phyloP scores from a whole-genome alignment of 2,113 vertebrate species.

The Prionailurus viverrinus region DNA sequence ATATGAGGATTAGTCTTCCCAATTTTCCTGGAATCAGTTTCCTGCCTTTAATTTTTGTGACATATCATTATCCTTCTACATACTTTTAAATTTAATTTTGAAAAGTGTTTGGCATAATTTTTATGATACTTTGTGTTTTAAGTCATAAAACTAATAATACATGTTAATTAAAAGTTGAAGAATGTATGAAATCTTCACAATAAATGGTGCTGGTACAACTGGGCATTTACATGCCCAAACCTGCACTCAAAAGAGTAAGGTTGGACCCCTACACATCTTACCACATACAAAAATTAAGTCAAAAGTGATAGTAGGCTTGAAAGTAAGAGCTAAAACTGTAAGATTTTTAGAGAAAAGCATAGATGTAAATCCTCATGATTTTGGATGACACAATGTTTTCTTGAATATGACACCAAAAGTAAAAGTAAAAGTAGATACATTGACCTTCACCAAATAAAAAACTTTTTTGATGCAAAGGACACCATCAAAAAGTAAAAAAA shows the following conservation, averaged over 20 bases:
- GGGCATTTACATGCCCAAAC: not conserved
- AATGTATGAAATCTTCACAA: not conserved
- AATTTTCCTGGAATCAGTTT: slow-evolving; percentile 24
- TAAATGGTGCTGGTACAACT: not conserved
- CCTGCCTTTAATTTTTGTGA: slow-evolving; percentile 31
- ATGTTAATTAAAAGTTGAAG: slow-evolving; percentile 1
- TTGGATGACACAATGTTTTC: not conserved
- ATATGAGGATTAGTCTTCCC: not conserved
- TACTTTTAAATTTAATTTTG: slow-evolving; percentile 59
- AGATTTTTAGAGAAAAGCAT: not conserved
- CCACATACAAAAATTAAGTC: not conserved
- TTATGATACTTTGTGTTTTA: slow-evolving; percentile 47
- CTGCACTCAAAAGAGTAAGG: not conserved
- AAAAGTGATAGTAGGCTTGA: not conserved
- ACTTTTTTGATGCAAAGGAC: not conserved
- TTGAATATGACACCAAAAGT: not conserved
- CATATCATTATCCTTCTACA: slow-evolving; percentile 31
- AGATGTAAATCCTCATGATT: not conserved
- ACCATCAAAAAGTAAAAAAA: not conserved
- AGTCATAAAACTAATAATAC: slow-evolving; percentile 30
- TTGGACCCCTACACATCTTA: not conserved
- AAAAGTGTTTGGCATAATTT: slow-evolving; percentile 23
- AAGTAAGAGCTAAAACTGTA: not conserved
- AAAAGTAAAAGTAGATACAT: not conserved
- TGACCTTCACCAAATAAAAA: not conserved